Evolutionary conservation across 2,797 vertebrate genomes (phyloP), one percentile per base, ranked within the genome.

Genomic region (Anas capensis): DNA sequence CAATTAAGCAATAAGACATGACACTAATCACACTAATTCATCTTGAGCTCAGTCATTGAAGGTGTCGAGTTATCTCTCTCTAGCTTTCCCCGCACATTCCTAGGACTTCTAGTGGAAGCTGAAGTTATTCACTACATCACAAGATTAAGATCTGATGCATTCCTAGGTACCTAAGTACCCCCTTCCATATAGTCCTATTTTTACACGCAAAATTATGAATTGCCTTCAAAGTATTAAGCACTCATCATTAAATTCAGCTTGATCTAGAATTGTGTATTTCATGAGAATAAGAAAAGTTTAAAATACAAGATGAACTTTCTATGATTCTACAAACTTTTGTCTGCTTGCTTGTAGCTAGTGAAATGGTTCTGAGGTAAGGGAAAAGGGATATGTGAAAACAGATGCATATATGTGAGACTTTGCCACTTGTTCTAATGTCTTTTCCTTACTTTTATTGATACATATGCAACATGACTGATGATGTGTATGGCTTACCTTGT

Each of bases 21-120:
- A 91, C 92, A 94, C 18, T 86, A 91, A 82, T 93, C 93, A 58
- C 80, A 90, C 46, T 92, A 91, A 94, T 95, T 95, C 72, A 95
- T 97, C 93, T 92, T 95, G 36, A 60, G 38, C 57, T 86, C 26
- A 40, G 49, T 84, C 42, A 49, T 89, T 80, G 92, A 90, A 86
- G 69, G 31, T 83, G 34, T 80, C 44, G 34, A 71, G 36, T 54
- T 93, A 82, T 70, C 33, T 88, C 40, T 65, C 36, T 83, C 2
- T 1, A 61, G 53, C 23, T 53, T 87, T 75, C 29, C 14, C 18
- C 33, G 54, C 66, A n/a, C 18, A 54, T 44, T 81, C 15, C 24
- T 3, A 61, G 21, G 44, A 79, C 14, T 58, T 90, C 29, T 76
- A 90, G 19, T 58, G 33, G 58, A 85, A 49, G 38, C 21, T 53